A percentile compares a stretch with the other conserved stretches of the same genome.
phyloP scores from a whole-genome alignment of 2,113 vertebrate species.

The Electrona antarctica region DNA sequence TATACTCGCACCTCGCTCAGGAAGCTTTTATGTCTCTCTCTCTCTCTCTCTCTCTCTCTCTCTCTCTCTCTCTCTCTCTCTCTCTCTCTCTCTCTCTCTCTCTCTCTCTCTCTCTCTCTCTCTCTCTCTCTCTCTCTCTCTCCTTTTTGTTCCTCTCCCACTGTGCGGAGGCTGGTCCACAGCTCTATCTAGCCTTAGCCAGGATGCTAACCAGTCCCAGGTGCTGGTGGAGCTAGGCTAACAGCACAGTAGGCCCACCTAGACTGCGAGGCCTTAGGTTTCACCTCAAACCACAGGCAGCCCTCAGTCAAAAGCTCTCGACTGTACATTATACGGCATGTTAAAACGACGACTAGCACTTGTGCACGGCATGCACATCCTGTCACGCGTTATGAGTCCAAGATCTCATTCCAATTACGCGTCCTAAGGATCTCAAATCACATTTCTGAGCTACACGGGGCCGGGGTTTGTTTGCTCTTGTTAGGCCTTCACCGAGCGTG shows the following conservation, averaged over 20 bases:
- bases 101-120: too few species aligned
- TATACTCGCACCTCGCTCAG: constrained; percentile 45
- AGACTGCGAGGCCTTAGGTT: constrained; percentile 48
- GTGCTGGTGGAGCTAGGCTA: constrained; percentile 56
- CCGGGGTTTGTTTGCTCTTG: constrained; percentile 47
- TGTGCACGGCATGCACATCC: constrained; percentile 24
- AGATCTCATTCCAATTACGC: constrained; percentile 26
- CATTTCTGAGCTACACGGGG: constrained; percentile 20
- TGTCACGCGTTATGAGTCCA: constrained; percentile 30
- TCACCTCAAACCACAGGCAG: constrained; percentile 47
- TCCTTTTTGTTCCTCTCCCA: constrained; percentile 51
- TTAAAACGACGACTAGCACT: constrained; percentile 18
- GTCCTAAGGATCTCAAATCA: constrained; percentile 25
- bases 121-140: too few species aligned
- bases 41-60: too few species aligned
- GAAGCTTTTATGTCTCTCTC: constrained; percentile 28
- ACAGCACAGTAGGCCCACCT: constrained; percentile 59
- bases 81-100: too few species aligned
- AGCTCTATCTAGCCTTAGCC: constrained; percentile 56
- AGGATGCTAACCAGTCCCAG: constrained; percentile 72
- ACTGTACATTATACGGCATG: constrained; percentile 29
- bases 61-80: too few species aligned
- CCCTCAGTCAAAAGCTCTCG: constrained; percentile 29
- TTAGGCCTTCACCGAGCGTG: constrained; percentile 53
- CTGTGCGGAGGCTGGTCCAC: constrained; percentile 64